Percentiles rank a stretch among this genome's conserved stretches.
Conservation (phyloP, 37 sponge, comb jelly and placozoan species). For the Crambe crambe region DNA sequence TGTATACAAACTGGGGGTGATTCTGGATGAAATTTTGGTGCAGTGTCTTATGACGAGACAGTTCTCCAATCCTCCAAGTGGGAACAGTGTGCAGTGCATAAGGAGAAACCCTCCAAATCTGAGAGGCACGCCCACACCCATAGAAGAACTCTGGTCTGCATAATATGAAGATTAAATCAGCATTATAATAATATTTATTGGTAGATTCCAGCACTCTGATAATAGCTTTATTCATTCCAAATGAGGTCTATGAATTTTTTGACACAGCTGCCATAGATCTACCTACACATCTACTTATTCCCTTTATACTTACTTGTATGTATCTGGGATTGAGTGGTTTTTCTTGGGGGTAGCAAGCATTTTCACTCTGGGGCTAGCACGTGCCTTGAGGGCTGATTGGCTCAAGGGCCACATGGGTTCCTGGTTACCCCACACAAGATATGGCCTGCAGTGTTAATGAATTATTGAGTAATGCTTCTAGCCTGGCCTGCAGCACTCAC, state of each 20-base stretch:
- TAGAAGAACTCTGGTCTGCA: slow-evolving; percentile 83
- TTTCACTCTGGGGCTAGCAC: slow-evolving; percentile 50
- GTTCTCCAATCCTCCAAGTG: slow-evolving; percentile 29
- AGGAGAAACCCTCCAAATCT: slow-evolving; percentile 56
- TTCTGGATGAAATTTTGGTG: slow-evolving; percentile 44
- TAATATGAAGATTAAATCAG: background rate
- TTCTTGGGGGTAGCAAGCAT: slow-evolving; percentile 75
- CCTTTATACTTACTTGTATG: slow-evolving; percentile 55
- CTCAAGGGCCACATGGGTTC: slow-evolving; percentile 89
- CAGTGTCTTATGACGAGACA: slow-evolving; percentile 66
- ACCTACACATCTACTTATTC: background rate
- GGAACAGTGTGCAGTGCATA: slow-evolving; percentile 33
- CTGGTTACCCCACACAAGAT: slow-evolving; percentile 93
- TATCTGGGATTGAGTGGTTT: slow-evolving; percentile 48
- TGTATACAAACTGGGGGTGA: slow-evolving; percentile 66
- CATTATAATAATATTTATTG: background rate
- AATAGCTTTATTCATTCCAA: no score
- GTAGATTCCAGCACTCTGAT: no score
- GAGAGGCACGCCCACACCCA: slow-evolving; percentile 78
- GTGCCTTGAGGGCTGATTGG: slow-evolving; percentile 57
- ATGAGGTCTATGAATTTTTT: no score
- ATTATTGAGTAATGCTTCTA: background rate
- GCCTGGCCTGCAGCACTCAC: slow-evolving; percentile 11
- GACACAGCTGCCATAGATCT: no score
- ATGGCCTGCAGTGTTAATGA: slow-evolving; percentile 16